These are phyloP conservation scores for Babyrousa celebensis DNA, from an alignment of 2,797 vertebrate species.

Conservation along the genomic window DNA sequence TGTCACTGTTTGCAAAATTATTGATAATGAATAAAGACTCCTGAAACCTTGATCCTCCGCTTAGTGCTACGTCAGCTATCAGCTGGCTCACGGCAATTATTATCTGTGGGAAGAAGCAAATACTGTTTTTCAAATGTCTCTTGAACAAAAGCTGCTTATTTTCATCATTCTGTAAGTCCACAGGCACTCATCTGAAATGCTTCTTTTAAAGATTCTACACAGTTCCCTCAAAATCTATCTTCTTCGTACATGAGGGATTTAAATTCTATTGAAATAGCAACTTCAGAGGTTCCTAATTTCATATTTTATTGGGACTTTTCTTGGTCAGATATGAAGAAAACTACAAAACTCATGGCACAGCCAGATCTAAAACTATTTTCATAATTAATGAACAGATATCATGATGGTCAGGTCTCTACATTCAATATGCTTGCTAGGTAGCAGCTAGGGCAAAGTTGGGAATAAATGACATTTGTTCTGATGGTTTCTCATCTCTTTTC, in stretches of 20 bases:
- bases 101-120: constrained; percentile 92
- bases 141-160: constrained; percentile 47
- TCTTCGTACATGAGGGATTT: constrained; percentile 30
- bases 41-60: constrained; percentile 97
- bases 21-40: constrained; percentile 99
- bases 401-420: not conserved
- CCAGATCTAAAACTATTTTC: not conserved
- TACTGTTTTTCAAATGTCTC: constrained; percentile 48
- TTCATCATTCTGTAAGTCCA: not conserved
- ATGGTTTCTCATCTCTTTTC: constrained; percentile 41
- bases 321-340: not conserved
- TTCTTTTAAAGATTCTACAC: constrained; percentile 18
- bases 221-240: not conserved
- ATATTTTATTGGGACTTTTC: constrained; percentile 8
- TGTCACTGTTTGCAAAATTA: constrained; percentile 99
- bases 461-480: constrained; percentile 12
- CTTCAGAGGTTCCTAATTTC: not conserved
- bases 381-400: not conserved
- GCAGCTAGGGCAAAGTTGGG: not conserved
- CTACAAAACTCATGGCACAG: not conserved
- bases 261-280: constrained; percentile 19
- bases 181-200: not conserved
- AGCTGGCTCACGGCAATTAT: constrained; percentile 99
- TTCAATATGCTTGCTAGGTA: not conserved
- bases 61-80: constrained; percentile 97